Evolutionary conservation across 1,140 invertebrate genomes (phyloP).

Genomic region (Vanessa atalanta): DNA sequence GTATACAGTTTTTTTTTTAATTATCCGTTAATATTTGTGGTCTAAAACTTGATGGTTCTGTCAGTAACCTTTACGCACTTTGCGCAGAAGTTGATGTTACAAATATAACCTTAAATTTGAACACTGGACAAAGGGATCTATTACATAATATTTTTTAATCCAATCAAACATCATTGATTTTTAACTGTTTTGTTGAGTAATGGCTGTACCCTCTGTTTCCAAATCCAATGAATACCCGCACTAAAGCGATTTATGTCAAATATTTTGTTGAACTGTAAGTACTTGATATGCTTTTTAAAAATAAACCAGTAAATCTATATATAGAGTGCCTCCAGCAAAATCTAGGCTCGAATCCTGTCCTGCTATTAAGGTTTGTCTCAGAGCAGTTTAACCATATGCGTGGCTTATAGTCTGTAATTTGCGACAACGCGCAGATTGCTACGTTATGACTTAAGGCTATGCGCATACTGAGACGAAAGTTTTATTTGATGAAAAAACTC

Average conservation of each 20-base stretch:
- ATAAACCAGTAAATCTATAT: constrained; percentile 37
- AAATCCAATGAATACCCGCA: too few relatives aligned
- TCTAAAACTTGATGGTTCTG: too few relatives aligned
- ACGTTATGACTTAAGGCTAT: constrained; percentile 57
- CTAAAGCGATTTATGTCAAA: not conserved
- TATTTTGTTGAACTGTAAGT: not conserved
- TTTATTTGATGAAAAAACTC: not conserved
- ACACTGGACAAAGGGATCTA: too few relatives aligned
- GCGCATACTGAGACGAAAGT: constrained; percentile 38
- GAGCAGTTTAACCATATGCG: constrained; percentile 59
- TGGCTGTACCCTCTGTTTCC: too few relatives aligned
- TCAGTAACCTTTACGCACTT: too few relatives aligned
- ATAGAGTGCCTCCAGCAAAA: constrained; percentile 45
- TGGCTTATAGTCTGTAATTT: constrained; percentile 58
- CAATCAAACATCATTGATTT: too few relatives aligned
- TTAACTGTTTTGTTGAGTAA: too few relatives aligned
- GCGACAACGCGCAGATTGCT: constrained; percentile 54
- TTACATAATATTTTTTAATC: too few relatives aligned
- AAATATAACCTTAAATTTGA: too few relatives aligned
- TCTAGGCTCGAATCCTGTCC: constrained; percentile 52
- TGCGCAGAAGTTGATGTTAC: too few relatives aligned
- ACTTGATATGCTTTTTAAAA: constrained; percentile 6
- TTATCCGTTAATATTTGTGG: too few relatives aligned
- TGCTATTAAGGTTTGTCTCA: constrained; percentile 68
- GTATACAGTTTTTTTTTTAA: too few relatives aligned